Base-by-base conservation (phyloP, 2,888 invertebrate genomes). In the Lycia hirtaria region DNA sequence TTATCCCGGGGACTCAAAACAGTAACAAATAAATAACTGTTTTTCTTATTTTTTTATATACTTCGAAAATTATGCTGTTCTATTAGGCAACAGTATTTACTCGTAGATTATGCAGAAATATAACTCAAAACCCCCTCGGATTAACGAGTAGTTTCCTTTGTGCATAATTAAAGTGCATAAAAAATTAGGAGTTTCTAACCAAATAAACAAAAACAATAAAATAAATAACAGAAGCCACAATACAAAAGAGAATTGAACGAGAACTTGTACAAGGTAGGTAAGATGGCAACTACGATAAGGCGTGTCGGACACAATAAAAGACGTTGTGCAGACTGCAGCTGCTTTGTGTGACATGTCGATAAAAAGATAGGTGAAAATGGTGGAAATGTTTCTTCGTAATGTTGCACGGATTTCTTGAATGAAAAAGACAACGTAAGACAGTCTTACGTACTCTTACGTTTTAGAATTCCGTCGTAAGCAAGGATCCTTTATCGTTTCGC, bases 211-310 rank as follows among this genome's bases (percentile, higher is more conserved):
- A 24, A 43, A 28, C 28, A 28, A 28, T n/a, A 28, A 17, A 17
- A 43, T 12, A 32, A 19, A 32, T 24, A 15, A 33, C 48, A n/a
- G 35, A 41, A 49, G 43, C 3, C n/a, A 40, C 22, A 38, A 56
- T 10, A 52, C 49, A 56, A 52, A 49, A 62, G 57, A 56, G 49
- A 50, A 56, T 38, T 45, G 43, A 51, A 40, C 52, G 45, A n/a
- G 37, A 64, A 58, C 40, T 49, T 55, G 52, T 50, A 19, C 53
- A 43, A 58, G 57, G 54, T 56, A 30, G 38, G 47, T 40, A 40
- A 64, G 58, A 64, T 62, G 47, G 48, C 44, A 26, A n/a, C 44
- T 15, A 5, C 50, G 66, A 66, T 66, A 66, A 62, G 49, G 32
- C 32, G 32, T 41, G 60, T 58, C 53, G 24, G 43, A 58, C 51